Evolutionary conservation across 2,113 vertebrate species (phyloP).

Genomic region (Psittacus erithacus): DNA sequence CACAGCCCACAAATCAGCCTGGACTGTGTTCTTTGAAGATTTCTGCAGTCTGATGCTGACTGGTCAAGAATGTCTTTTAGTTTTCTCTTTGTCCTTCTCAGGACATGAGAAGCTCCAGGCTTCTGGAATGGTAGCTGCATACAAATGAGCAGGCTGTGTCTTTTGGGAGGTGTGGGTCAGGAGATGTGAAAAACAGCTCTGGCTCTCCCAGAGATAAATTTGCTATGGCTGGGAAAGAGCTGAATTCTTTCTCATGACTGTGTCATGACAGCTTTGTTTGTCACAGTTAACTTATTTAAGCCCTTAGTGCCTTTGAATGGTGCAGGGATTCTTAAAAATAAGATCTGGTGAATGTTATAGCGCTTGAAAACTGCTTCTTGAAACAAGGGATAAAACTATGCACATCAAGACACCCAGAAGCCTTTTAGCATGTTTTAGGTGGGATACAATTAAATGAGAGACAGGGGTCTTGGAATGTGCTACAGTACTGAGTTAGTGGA

Average conservation of each 20-base stretch:
- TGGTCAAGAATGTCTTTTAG: not conserved
- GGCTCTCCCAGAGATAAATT: not conserved
- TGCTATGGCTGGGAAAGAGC: not conserved
- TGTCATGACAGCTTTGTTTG: not conserved
- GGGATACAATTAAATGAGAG: not conserved
- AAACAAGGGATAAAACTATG: not conserved
- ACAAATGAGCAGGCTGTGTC: slow-evolving; percentile 6
- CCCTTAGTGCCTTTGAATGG: not conserved
- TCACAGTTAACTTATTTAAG: not conserved
- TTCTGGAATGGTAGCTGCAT: slow-evolving; percentile 2
- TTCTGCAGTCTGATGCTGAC: not conserved
- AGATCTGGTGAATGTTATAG: not conserved
- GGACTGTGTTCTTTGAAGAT: not conserved
- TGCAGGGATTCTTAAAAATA: not conserved
- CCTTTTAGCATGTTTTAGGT: not conserved
- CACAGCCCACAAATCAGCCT: not conserved
- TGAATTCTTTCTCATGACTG: not conserved
- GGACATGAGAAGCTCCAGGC: slow-evolving; percentile 36
- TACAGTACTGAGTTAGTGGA: not conserved
- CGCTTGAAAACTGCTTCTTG: not conserved
- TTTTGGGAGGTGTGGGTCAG: not conserved
- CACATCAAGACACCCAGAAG: not conserved
- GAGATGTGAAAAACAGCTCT: not conserved
- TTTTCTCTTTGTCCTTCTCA: slow-evolving; percentile 11
- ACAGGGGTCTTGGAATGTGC: not conserved